phyloP scores from a whole-genome alignment of 2,888 invertebrate genomes.

The Leucophenga montana region DNA sequence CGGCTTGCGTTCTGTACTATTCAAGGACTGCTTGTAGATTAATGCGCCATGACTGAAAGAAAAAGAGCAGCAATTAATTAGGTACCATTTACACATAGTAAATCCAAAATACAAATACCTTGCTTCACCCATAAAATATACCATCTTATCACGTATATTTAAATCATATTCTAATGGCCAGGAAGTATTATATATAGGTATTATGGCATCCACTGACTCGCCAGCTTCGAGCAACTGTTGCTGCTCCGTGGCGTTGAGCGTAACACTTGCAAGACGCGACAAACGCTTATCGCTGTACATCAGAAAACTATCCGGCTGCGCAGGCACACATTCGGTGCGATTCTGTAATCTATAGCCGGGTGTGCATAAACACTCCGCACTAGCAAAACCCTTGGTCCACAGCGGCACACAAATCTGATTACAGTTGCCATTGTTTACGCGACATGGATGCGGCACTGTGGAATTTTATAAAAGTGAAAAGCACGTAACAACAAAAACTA shows the following conservation, averaged over 20 bases:
- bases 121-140: constrained; percentile 78
- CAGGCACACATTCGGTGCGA: constrained; percentile 77
- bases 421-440: constrained; percentile 80
- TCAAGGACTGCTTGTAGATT: constrained; percentile 79
- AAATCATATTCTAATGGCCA: constrained; percentile 81
- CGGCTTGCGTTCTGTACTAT: constrained; percentile 76
- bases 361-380: constrained; percentile 81
- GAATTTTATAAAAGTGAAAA: constrained; percentile 37
- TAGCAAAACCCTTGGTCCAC: constrained; percentile 75
- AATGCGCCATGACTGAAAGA: constrained; percentile 73
- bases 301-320: constrained; percentile 78
- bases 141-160: constrained; percentile 76
- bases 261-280: constrained; percentile 81
- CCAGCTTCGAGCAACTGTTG: constrained; percentile 58
- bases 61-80: neutral
- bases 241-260: constrained; percentile 60
- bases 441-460: constrained; percentile 81
- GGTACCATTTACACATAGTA: neutral
- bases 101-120: neutral
- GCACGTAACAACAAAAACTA: no score
- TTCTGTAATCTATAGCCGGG: constrained; percentile 80
- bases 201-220: constrained; percentile 75
- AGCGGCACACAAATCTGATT: constrained; percentile 84
- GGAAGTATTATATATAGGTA: constrained; percentile 80
- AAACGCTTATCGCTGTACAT: constrained; percentile 80